phyloP scores from a whole-genome alignment of 2,888 invertebrate genomes.

The Cordylochernes scorpioides region DNA sequence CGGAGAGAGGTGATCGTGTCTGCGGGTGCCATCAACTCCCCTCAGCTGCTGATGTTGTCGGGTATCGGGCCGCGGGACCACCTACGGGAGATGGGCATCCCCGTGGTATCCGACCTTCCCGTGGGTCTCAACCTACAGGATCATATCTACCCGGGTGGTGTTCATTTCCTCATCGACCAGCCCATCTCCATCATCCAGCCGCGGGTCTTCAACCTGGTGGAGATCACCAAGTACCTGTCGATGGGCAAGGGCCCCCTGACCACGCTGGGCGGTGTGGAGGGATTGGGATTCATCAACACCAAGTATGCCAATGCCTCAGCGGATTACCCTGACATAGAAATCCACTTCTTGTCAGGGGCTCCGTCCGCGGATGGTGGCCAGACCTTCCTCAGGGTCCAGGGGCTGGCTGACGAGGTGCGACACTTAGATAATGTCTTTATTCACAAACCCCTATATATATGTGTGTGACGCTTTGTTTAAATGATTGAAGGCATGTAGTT shows the following conservation, averaged over 20 bases:
- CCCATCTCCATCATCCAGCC: conserved; percentile 23
- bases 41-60: conserved; percentile 1
- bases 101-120: conserved; percentile 45
- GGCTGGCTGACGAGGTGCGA: conserved; percentile 7
- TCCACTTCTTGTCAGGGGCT: conserved; percentile 57
- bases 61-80: conserved; percentile 1
- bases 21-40: not conserved
- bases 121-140: conserved; percentile 71
- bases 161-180: conserved; percentile 56
- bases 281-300: conserved; percentile 59
- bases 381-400: conserved; percentile 11
- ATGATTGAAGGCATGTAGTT: not conserved
- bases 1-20: conserved; percentile 1
- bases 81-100: conserved; percentile 26
- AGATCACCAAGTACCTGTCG: not conserved
- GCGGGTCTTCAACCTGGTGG: not conserved
- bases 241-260: conserved; percentile 43
- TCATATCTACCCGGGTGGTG: conserved; percentile 56
- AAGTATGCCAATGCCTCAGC: conserved; percentile 49
- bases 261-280: conserved; percentile 58
- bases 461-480: not conserved
- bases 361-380: conserved; percentile 53
- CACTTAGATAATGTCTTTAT: not conserved
- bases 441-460: not conserved
- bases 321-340: conserved; percentile 74